phyloP scores from a whole-genome alignment of 2,888 invertebrate genomes.

The Parnassius orleans region DNA sequence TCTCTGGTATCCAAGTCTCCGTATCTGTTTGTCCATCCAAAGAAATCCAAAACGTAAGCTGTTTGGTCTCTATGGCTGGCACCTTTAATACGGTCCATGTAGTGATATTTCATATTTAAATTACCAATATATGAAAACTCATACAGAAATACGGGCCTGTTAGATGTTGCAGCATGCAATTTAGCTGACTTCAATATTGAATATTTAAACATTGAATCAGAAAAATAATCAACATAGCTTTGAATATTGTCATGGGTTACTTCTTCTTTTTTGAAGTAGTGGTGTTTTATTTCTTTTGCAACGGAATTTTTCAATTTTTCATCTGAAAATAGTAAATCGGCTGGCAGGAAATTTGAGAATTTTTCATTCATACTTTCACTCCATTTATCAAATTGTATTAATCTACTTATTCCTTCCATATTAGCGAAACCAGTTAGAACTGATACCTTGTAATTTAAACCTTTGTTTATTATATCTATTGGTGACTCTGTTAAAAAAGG shows the following conservation, averaged over 20 bases:
- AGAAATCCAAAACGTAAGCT: constrained; percentile 67
- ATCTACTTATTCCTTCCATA: constrained; percentile 70
- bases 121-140: constrained; percentile 67
- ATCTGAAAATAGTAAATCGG: constrained; percentile 54
- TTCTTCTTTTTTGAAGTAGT: constrained; percentile 59
- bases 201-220: constrained; percentile 70
- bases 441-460: constrained; percentile 50
- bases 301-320: constrained; percentile 44
- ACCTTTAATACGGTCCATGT: constrained; percentile 60
- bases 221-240: constrained; percentile 64
- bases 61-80: constrained; percentile 72
- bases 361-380: constrained; percentile 64
- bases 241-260: constrained; percentile 49
- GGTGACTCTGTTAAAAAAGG: constrained; percentile 67
- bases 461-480: constrained; percentile 52
- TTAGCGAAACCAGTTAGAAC: constrained; percentile 63
- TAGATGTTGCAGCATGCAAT: constrained; percentile 47
- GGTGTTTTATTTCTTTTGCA: constrained; percentile 45
- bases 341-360: constrained; percentile 63
- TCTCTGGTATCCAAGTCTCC: constrained; percentile 63
- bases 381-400: constrained; percentile 59
- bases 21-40: constrained; percentile 48
- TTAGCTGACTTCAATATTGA: constrained; percentile 61
- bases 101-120: constrained; percentile 57
- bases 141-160: constrained; percentile 55